Conservation (phyloP, 2,113 vertebrate species). For the Euleptes europaea region DNA sequence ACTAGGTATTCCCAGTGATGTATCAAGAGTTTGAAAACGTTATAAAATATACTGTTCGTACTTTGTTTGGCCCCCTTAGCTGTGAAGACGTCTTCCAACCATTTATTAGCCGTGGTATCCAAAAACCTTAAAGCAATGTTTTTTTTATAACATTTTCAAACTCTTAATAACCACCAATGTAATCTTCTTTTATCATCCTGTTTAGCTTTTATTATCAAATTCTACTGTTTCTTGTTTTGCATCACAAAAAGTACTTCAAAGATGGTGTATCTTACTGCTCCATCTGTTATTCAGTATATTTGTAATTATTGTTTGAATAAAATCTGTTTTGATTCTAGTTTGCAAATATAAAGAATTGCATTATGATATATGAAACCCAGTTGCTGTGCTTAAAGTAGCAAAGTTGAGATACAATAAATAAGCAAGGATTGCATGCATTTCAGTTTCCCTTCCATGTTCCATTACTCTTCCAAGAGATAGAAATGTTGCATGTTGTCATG, state of each 20-base stretch:
- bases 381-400: not conserved
- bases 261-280: not conserved
- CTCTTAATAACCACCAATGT: no score
- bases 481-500: not conserved
- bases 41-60: no score
- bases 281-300: not conserved
- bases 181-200: not conserved
- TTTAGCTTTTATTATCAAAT: no score
- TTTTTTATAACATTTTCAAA: no score
- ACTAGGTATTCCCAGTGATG: no score
- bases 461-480: not conserved
- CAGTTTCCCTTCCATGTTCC: not conserved
- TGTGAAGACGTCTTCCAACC: no score
- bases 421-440: not conserved
- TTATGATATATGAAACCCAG: not conserved
- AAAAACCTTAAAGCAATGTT: no score
- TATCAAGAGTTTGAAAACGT: no score
- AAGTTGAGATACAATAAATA: not conserved
- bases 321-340: not conserved
- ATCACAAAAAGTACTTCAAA: not conserved
- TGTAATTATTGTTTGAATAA: not conserved
- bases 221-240: not conserved
- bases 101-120: no score
- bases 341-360: not conserved
- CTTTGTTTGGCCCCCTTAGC: no score